Evolutionary conservation across 2,888 invertebrate genomes (phyloP).

Genomic region (Tubulanus polymorphus): DNA sequence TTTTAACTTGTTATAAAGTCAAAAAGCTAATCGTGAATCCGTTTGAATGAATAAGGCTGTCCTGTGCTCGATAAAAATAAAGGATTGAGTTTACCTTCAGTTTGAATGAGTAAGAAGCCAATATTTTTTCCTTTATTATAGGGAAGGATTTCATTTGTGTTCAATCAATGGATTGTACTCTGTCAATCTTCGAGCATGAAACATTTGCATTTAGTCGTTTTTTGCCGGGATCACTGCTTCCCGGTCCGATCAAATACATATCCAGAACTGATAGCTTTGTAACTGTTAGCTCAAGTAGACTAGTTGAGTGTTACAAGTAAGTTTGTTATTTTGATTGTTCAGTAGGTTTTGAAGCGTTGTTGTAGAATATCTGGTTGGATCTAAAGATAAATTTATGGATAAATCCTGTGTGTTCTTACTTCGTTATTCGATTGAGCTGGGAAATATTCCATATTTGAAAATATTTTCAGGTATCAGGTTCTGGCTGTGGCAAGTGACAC

Average conservation of each 20-base stretch:
- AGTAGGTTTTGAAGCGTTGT: not conserved
- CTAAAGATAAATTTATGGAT: not conserved
- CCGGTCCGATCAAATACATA: slow-evolving; percentile 79
- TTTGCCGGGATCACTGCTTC: slow-evolving; percentile 75
- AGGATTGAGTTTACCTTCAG: no score
- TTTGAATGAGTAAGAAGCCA: no score
- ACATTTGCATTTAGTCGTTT: slow-evolving; percentile 77
- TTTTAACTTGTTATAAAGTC: no score
- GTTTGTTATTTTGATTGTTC: slow-evolving; percentile 20
- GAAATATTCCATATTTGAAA: not conserved
- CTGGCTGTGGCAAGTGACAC: slow-evolving; percentile 69
- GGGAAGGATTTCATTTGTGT: slow-evolving; percentile 81
- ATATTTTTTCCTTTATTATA: slow-evolving; percentile 21
- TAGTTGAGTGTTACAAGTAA: slow-evolving; percentile 81
- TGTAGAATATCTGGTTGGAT: not conserved
- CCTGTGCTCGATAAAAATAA: no score
- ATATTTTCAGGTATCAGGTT: slow-evolving; percentile 66
- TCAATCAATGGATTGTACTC: slow-evolving; percentile 82
- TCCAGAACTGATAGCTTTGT: slow-evolving; percentile 80
- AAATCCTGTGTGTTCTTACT: not conserved
- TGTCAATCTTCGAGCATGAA: slow-evolving; percentile 91
- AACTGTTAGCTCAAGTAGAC: slow-evolving; percentile 74
- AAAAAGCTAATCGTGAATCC: no score
- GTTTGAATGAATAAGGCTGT: no score
- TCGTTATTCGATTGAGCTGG: not conserved